These are phyloP conservation scores for Oncorhynchus masou DNA, from an alignment of 2,113 vertebrate genomes.

Conservation along the genomic window DNA sequence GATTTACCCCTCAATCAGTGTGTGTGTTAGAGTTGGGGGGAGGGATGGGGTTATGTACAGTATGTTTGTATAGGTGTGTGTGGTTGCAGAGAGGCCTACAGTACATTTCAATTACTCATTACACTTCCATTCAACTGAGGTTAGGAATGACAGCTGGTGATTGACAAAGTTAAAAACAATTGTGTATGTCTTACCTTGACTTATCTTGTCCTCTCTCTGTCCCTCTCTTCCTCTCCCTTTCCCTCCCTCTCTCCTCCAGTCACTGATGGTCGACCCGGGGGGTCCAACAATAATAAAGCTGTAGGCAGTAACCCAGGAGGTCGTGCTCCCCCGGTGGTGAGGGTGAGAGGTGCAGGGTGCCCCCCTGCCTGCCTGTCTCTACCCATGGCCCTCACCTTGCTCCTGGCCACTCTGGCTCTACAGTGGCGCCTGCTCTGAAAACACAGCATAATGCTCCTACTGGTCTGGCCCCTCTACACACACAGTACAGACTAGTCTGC, in stretches of 20 bases:
- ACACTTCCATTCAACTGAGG: no score
- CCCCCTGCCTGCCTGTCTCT: conserved; percentile 25
- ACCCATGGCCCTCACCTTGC: conserved; percentile 26
- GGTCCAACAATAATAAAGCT: conserved; percentile 22
- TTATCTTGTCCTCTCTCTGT: no score
- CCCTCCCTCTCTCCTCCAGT: conserved; percentile 29
- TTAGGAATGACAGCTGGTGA: no score
- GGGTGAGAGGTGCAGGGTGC: conserved; percentile 37
- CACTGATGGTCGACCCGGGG: conserved; percentile 16
- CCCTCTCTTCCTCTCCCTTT: not conserved
- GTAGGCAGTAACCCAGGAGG: conserved; percentile 17
- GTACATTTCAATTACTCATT: no score
- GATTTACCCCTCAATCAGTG: conserved; percentile 1
- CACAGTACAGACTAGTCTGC: not conserved
- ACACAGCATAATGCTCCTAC: not conserved
- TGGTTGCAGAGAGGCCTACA: not conserved
- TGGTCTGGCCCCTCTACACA: conserved; percentile 1
- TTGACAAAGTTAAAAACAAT: not conserved
- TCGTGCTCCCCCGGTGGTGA: conserved; percentile 57
- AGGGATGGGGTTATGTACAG: no score
- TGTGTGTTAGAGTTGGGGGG: not conserved
- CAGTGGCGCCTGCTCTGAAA: conserved; percentile 67
- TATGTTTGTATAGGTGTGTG: not conserved
- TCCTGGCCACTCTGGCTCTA: conserved; percentile 56
- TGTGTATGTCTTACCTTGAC: not conserved